These are phyloP conservation scores for Cylindroiulus punctatus DNA, from an alignment of 2,888 invertebrate genomes.

Conservation along the genomic window DNA sequence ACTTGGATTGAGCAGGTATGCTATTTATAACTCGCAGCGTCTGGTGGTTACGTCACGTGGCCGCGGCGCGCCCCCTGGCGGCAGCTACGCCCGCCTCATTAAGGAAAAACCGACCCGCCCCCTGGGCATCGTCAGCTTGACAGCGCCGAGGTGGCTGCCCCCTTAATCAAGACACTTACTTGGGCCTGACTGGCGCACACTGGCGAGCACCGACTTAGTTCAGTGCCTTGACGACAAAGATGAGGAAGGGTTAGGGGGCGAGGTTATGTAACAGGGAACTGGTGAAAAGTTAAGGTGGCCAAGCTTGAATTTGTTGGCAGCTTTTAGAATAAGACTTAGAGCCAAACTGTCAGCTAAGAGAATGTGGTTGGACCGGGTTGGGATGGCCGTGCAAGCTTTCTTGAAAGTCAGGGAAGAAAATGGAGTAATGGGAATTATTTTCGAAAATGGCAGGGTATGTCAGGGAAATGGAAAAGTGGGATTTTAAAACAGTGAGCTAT, in stretches of 20 bases:
- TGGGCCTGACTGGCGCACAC: background rate
- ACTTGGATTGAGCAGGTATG: background rate
- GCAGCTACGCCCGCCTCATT: slow-evolving; percentile 1
- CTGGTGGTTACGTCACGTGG: background rate
- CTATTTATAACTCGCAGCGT: slow-evolving; percentile 24
- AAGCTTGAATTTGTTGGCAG: no score
- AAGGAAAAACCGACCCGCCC: slow-evolving; percentile 25
- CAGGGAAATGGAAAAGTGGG: no score
- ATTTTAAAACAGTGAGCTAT: no score
- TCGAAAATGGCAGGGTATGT: no score
- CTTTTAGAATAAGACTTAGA: no score
- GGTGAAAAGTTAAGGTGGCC: background rate
- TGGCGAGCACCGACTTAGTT: background rate
- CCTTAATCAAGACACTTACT: background rate
- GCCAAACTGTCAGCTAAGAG: no score
- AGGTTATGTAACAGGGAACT: background rate
- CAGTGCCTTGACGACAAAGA: background rate
- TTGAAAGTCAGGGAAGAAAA: no score
- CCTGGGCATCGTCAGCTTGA: background rate
- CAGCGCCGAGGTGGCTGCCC: slow-evolving; percentile 36
- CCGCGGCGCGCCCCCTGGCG: background rate
- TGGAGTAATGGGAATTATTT: no score
- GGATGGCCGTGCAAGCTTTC: no score
- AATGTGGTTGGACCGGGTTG: no score
- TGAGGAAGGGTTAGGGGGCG: background rate